A percentile compares a stretch with the other conserved stretches of the same genome.
Evolutionary conservation across 2,888 invertebrate genomes (phyloP).

Genomic region (Epinotia ramella): DNA sequence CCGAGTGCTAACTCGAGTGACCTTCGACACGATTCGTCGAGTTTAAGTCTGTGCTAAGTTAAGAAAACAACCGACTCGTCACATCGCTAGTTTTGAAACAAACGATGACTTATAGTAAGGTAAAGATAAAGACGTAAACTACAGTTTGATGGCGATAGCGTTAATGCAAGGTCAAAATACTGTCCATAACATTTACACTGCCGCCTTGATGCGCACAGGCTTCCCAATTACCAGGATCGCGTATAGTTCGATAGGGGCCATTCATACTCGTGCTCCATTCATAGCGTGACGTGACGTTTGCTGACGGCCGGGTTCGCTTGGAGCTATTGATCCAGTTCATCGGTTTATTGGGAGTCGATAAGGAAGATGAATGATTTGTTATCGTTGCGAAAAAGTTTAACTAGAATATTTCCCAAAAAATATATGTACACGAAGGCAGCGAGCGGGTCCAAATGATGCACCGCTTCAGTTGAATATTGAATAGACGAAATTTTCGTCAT

Average conservation of each 20-base stretch:
- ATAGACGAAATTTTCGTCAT: not conserved
- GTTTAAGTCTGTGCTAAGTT: no score
- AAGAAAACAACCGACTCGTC: no score
- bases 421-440: not conserved
- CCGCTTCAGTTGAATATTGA: not conserved
- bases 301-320: constrained; percentile 32
- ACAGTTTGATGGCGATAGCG: no score
- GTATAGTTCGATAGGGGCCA: constrained; percentile 43
- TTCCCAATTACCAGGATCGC: constrained; percentile 43
- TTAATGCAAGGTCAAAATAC: not conserved
- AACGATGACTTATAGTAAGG: no score
- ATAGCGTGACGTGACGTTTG: constrained; percentile 44
- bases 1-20: no score
- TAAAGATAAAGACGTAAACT: no score
- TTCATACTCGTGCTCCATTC: constrained; percentile 44
- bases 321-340: constrained; percentile 7
- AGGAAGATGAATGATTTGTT: not conserved
- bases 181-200: not conserved
- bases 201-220: constrained; percentile 9
- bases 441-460: not conserved
- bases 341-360: not conserved
- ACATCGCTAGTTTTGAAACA: no score
- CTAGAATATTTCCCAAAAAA: not conserved
- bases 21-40: no score
- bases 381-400: not conserved